Evolutionary conservation across 1,140 invertebrate species (phyloP).

Genomic region (Gonioctena quinquepunctata): DNA sequence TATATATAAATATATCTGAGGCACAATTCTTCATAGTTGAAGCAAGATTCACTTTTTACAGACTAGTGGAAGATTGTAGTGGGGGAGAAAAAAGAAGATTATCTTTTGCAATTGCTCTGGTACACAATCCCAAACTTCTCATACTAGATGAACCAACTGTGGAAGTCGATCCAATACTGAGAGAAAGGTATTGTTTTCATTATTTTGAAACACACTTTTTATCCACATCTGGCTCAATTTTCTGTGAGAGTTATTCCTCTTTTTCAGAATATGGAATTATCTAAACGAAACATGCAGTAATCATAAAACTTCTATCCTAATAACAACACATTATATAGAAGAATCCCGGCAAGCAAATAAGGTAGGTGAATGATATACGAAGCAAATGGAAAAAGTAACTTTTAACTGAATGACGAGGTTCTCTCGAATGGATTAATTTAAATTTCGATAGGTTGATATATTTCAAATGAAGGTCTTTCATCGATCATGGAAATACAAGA

Average conservation of each 20-base stretch:
- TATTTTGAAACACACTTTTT: no score
- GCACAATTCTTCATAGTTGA: no score
- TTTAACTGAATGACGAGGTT: no score
- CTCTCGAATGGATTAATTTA: no score
- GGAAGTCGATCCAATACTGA: constrained; percentile 85
- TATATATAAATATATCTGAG: no score
- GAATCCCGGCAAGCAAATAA: constrained; percentile 83
- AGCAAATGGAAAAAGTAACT: no score
- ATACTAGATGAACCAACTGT: constrained; percentile 94
- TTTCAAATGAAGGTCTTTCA: neutral
- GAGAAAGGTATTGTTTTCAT: no score
- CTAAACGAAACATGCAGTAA: constrained; percentile 73
- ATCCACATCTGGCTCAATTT: neutral
- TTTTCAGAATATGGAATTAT: constrained; percentile 82
- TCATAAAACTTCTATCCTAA: constrained; percentile 76
- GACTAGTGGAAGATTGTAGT: constrained; percentile 69
- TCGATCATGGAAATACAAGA: neutral
- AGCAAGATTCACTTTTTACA: no score
- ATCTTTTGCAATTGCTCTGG: constrained; percentile 82
- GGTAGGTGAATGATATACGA: no score
- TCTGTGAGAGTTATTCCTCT: neutral
- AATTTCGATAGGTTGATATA: no score
- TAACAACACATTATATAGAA: constrained; percentile 95
- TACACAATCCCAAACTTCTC: constrained; percentile 85
- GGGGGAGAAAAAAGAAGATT: constrained; percentile 88